Evolutionary conservation across 35 echinoderm and acorn worm genomes (phyloP), one percentile per base, ranked within the genome.

Genomic region (Anneissia japonica): DNA sequence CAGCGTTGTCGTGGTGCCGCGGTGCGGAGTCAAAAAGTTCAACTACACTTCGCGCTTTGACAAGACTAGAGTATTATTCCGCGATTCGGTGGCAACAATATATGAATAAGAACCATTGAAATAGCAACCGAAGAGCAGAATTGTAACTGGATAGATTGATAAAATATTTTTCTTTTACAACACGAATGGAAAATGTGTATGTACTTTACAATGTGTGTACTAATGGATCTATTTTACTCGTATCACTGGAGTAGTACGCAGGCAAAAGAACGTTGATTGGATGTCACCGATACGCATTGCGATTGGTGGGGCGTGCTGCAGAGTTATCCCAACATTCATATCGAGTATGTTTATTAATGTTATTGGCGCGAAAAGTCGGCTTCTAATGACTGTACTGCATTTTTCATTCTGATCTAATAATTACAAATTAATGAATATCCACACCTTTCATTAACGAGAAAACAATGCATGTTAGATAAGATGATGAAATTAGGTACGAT

Each of bases 241-340:
- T 19, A 64, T 64, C 11, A 64, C 11, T 64, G 2, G 21, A 23
- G 51, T 64, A 64, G 51, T 64, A 64, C 21, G 2, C 21, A 23
- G 51, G 51, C 51, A 64, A 26, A 16, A 19, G 51, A 12, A 64
- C 51, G 51, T 64, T 64, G 51, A 64, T 64, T 64, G 51, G 51
- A 23, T 64, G 51, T 64, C 51, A 64, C 26, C 51, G 26, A 23
- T 9, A 64, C 51, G 51, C 51, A 64, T 64, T 64, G 51, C 51
- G 51, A 64, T 64, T 64, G 51, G 51, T 64, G 51, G 51, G 9
- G 9, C 9, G 11, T 64, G 19, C 51, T 64, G 51, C 51, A 64
- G 51, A 64, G 51, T 64, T 64, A 64, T 64, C 51, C 51, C 51
- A 64, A 64, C 51, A 64, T 64, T 64, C 51, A 64, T 64, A 64